phyloP scores from a whole-genome alignment of 2,797 vertebrate genomes.

The Oreonectes daqikongensis region DNA sequence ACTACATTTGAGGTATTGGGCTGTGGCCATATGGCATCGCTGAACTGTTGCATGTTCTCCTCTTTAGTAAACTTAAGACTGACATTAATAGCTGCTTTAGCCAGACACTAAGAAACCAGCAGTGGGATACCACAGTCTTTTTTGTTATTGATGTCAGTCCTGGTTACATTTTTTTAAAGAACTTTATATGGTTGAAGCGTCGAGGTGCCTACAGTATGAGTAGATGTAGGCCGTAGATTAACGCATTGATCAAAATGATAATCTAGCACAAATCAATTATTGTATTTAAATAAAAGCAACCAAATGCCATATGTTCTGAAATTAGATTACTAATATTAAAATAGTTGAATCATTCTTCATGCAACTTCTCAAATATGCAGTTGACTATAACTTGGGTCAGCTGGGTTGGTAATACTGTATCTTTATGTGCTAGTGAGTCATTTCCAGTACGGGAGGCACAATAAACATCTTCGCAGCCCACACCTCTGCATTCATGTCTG shows the following conservation, averaged over 20 bases:
- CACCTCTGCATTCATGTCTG: slow-evolving; percentile 5
- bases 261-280: too few relatives aligned
- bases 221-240: not conserved
- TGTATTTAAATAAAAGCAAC: not conserved
- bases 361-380: not conserved
- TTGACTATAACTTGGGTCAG: slow-evolving; percentile 23
- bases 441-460: slow-evolving; percentile 43
- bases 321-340: not conserved
- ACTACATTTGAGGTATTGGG: not conserved
- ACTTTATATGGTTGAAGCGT: slow-evolving; percentile 14
- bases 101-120: slow-evolving; percentile 11
- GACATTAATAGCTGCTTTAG: slow-evolving; percentile 25
- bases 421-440: slow-evolving; percentile 45
- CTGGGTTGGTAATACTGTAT: slow-evolving; percentile 7
- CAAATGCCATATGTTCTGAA: not conserved
- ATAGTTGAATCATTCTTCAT: not conserved
- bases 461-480: slow-evolving; percentile 27
- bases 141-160: slow-evolving; percentile 5
- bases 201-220: slow-evolving; percentile 56
- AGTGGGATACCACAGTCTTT: slow-evolving; percentile 1
- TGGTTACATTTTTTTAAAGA: not conserved
- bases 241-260: too few relatives aligned
- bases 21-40: not conserved
- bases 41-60: not conserved
- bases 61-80: slow-evolving; percentile 24